Base-by-base conservation (phyloP, 37 sponge, comb jelly and placozoan species). In the Axinella damicornis region DNA sequence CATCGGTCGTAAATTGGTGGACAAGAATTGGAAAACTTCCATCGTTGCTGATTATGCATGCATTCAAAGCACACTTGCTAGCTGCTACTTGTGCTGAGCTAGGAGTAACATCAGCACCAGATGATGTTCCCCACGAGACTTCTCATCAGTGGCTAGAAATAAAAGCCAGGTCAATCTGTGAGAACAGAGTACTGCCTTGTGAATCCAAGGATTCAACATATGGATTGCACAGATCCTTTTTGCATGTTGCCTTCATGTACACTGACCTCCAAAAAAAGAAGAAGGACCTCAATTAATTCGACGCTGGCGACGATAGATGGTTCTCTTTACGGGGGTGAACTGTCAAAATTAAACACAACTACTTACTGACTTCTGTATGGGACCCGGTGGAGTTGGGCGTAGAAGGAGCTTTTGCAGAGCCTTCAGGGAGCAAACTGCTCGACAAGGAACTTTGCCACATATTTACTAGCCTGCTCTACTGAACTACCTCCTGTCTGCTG, bases 181-280 rank as follows among this genome's bases (percentile, higher is more conserved):
- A 31, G 37, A 36, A 36, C 1, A 20, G 36, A 36, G 2, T 69
- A 35, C 5, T 69, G 70, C 70, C 70, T 14, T 11, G 5, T 4
- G 58, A 71, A 9, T 62, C 64, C 35, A 70, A 70, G 12, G 72
- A 74, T 56, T 5, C 70, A 27, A 30, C 41, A 21, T 74, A 74
- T 30, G 31, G 5, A n/a, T 28, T 74, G 15, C 76, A 74, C 57
- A 40, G 55, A n/a, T 25, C 34, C 2, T 74, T 74, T 24, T 13
- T 74, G 6, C 31, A 74, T 28, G 6, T 55, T 6, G 53, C 31
- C 19, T 74, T 74, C 38, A 28, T 74, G 55, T 74, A 74, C 41
- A 24, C 41, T 31, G 57, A 55, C 30, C 76, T 74, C 4, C 30
- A 56, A 2, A 21, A 74, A 28, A 5, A 4, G 76, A 74, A 52